phyloP scores from a whole-genome alignment of 2,888 invertebrate genomes.

The Scelioninae gen. 2 region DNA sequence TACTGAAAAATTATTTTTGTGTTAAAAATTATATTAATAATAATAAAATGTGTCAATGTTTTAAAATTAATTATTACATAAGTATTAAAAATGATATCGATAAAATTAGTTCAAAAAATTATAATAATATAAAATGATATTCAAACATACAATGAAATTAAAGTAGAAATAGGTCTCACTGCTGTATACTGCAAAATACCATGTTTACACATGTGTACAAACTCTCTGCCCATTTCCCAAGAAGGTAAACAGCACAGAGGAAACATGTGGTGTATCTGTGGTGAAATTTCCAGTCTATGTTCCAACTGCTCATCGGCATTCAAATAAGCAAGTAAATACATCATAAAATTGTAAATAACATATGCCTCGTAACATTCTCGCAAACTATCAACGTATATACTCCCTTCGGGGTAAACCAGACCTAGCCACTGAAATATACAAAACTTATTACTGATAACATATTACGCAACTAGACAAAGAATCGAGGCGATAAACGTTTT shows the following conservation, averaged over 20 bases:
- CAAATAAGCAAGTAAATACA: conserved; percentile 92
- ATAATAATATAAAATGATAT: not conserved
- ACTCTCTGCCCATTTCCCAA: conserved; percentile 95
- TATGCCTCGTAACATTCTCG: conserved; percentile 98
- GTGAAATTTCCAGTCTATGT: conserved; percentile 86
- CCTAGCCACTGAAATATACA: conserved; percentile 84
- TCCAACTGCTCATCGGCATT: conserved; percentile 92
- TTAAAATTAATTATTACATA: too few species aligned
- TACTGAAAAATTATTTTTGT: too few species aligned
- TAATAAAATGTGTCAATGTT: too few species aligned
- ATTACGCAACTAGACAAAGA: too few species aligned
- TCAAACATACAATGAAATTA: conserved; percentile 88
- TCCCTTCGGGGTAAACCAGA: conserved; percentile 88
- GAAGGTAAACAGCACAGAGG: conserved; percentile 94
- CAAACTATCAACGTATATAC: conserved; percentile 94
- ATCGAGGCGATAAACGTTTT: too few species aligned
- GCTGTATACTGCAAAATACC: conserved; percentile 97
- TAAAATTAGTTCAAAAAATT: too few species aligned
- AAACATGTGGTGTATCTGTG: conserved; percentile 92
- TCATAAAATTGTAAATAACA: conserved; percentile 98
- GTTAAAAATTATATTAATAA: too few species aligned
- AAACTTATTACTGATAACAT: too few species aligned
- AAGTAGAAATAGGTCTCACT: conserved; percentile 91
- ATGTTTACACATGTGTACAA: conserved; percentile 96
- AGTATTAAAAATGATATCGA: too few species aligned